Percentiles rank a stretch among this genome's conserved stretches.
Evolutionary conservation across 2,113 vertebrate genomes (phyloP).

Genomic region (Plecotus auritus): DNA sequence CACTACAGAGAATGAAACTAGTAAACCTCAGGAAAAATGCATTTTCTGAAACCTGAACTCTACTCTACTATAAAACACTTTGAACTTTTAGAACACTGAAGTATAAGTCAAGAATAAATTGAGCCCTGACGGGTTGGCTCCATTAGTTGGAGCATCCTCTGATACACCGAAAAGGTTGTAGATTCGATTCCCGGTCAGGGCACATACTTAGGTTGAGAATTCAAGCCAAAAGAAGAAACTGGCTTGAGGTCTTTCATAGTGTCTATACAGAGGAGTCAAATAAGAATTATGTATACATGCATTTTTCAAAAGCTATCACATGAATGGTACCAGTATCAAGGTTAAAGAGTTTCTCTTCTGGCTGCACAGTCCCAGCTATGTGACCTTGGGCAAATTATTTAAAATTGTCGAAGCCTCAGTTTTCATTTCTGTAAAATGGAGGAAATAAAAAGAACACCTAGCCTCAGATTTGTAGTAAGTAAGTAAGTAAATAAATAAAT

Average conservation of each 20-base stretch:
- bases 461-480: background rate
- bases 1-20: background rate
- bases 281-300: background rate
- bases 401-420: background rate
- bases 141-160: background rate
- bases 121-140: background rate
- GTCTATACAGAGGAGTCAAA: background rate
- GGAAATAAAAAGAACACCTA: background rate
- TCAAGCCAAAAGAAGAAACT: background rate
- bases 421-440: background rate
- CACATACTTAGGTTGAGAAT: background rate
- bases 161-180: background rate
- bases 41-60: background rate
- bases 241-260: background rate
- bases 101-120: background rate
- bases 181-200: background rate
- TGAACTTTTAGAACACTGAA: background rate
- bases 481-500: background rate
- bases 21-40: background rate
- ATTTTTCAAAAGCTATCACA: background rate
- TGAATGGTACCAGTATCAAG: background rate
- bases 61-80: background rate
- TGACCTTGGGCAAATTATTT: background rate
- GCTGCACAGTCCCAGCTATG: background rate
- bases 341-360: background rate